Evolutionary conservation across 2,888 invertebrate genomes (phyloP).

Genomic region (Cryptosula pallasiana): DNA sequence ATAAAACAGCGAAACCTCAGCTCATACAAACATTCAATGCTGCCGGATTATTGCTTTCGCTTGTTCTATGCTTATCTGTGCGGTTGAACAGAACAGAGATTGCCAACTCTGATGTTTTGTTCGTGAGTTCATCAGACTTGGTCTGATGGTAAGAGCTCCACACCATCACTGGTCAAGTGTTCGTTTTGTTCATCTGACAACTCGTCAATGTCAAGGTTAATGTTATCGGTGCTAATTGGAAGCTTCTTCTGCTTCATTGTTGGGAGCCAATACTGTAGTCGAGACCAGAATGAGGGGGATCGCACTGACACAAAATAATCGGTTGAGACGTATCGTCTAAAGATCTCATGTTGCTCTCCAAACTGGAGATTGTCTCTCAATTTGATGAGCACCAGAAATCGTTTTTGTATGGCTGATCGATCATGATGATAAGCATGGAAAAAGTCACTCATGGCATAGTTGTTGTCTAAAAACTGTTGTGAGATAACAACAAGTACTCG

Average conservation of each 20-base stretch:
- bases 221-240: background rate
- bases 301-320: background rate
- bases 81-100: too few species aligned
- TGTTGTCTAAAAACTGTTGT: background rate
- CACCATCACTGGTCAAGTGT: too few species aligned
- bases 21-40: too few species aligned
- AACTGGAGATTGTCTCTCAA: background rate
- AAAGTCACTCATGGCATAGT: background rate
- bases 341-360: background rate
- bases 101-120: too few species aligned
- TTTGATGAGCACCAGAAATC: background rate
- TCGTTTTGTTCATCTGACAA: too few species aligned
- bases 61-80: too few species aligned
- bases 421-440: background rate
- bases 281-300: background rate
- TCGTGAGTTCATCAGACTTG: too few species aligned
- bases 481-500: background rate
- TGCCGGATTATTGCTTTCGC: too few species aligned
- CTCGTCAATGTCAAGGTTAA: background rate
- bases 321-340: background rate
- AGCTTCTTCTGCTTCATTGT: background rate
- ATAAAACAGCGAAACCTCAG: too few species aligned
- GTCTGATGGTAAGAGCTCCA: too few species aligned
- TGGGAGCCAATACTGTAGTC: background rate
- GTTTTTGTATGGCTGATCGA: background rate